Conservation (phyloP, 2,797 vertebrate genomes). For the Loris lydekkerianus region DNA sequence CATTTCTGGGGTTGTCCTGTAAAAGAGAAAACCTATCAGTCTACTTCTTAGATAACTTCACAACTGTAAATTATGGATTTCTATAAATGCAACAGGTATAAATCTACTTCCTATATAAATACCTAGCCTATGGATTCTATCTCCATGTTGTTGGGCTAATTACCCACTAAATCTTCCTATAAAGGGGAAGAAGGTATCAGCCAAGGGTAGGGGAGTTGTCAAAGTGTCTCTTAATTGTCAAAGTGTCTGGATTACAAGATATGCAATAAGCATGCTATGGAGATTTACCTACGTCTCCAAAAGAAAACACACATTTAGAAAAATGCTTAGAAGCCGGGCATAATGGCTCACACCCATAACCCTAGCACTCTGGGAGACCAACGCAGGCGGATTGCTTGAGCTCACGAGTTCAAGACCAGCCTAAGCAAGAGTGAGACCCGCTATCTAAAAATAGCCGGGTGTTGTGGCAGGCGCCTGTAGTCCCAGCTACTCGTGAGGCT, state of each 20-base stretch:
- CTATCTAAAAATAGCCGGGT: too few relatives aligned
- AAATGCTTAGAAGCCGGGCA: neutral
- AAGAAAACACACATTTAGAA: neutral
- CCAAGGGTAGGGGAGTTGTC: neutral
- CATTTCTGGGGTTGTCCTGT: constrained; percentile 90
- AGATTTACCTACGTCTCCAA: neutral
- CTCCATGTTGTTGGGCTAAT: neutral
- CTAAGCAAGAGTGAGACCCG: too few relatives aligned
- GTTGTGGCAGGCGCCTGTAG: too few relatives aligned
- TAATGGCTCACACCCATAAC: too few relatives aligned
- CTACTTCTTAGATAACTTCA: neutral
- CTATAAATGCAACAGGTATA: neutral
- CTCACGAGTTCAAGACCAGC: too few relatives aligned
- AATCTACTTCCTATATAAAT: neutral
- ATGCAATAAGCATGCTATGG: neutral
- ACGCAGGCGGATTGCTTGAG: too few relatives aligned
- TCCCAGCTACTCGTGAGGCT: too few relatives aligned
- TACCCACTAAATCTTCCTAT: neutral
- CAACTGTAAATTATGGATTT: neutral
- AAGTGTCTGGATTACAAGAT: neutral
- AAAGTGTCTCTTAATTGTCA: neutral
- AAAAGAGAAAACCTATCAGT: constrained; percentile 76
- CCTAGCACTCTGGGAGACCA: too few relatives aligned
- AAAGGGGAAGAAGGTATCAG: neutral
- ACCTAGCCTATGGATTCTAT: neutral